Evolutionary conservation across 2,797 vertebrate species (phyloP).

Genomic region (Alectoris magna): DNA sequence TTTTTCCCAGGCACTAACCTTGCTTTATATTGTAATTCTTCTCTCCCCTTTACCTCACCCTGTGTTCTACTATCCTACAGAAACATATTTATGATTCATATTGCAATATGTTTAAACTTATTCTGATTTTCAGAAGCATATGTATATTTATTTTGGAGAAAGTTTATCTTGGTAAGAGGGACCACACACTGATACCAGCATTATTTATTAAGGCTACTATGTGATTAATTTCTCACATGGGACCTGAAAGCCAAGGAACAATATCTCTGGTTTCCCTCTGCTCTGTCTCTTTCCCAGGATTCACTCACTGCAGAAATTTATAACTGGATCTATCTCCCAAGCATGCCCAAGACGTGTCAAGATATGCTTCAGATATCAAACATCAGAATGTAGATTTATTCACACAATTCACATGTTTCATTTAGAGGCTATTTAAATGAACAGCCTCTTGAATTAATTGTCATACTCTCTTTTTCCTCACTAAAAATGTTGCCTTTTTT

Average conservation of each 20-base stretch:
- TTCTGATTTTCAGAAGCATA: not conserved
- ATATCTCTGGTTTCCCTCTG: not conserved
- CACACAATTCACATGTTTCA: conserved; percentile 22
- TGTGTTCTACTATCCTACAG: not conserved
- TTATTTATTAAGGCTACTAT: conserved; percentile 3
- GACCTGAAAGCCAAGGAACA: not conserved
- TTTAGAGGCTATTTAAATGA: conserved; percentile 37
- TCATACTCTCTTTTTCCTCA: not conserved
- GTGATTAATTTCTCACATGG: not conserved
- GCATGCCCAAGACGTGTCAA: not conserved
- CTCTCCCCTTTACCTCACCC: not conserved
- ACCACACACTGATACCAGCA: accelerated
- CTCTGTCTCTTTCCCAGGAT: not conserved
- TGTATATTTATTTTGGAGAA: not conserved
- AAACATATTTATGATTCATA: not conserved
- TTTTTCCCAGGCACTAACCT: not conserved
- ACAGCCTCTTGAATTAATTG: conserved; percentile 26
- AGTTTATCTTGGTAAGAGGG: not conserved
- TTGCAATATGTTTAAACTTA: not conserved
- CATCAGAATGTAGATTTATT: conserved; percentile 34
- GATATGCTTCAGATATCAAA: not conserved
- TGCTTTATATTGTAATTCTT: not conserved
- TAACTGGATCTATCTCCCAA: not conserved
- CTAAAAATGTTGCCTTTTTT: not conserved
- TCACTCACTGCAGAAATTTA: not conserved